A percentile compares a stretch with the other conserved stretches of the same genome.
Evolutionary conservation across 2,797 vertebrate genomes (phyloP).

Genomic region (Tragopan temminckii): DNA sequence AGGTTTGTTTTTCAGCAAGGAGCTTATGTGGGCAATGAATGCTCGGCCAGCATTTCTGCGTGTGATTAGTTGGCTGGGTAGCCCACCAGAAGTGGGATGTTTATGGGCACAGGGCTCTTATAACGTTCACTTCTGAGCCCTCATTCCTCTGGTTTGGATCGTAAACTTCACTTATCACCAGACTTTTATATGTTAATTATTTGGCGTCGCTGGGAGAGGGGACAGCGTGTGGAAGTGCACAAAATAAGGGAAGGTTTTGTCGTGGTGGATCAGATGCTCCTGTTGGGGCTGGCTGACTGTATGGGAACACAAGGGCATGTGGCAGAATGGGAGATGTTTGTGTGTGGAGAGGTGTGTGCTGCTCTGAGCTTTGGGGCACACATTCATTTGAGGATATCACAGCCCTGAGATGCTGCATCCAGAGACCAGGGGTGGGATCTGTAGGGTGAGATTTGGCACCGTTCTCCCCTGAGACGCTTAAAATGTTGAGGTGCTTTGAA

Average conservation of each 20-base stretch:
- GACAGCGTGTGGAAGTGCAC: not conserved
- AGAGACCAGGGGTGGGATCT: not conserved
- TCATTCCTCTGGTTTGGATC: constrained; percentile 66
- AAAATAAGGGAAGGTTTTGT: not conserved
- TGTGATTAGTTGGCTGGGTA: constrained; percentile 71
- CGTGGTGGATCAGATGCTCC: not conserved
- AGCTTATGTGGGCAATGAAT: constrained; percentile 58
- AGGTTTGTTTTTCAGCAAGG: constrained; percentile 66
- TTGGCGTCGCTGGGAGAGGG: constrained; percentile 1
- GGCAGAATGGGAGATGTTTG: not conserved
- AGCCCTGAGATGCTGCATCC: not conserved
- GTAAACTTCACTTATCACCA: constrained; percentile 75
- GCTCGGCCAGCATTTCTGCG: constrained; percentile 59
- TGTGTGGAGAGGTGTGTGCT: not conserved
- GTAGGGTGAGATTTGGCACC: constrained; percentile 44
- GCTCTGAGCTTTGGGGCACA: not conserved
- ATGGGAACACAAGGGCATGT: rapidly evolving
- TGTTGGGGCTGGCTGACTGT: not conserved
- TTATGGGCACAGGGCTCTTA: constrained; percentile 78
- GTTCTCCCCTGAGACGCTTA: not conserved
- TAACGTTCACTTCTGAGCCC: constrained; percentile 76
- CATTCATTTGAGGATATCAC: not conserved
- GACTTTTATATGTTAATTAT: constrained; percentile 76
- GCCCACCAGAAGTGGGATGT: constrained; percentile 76
- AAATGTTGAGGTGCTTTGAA: constrained; percentile 49